Evolutionary conservation across 2,888 invertebrate genomes (phyloP).

Genomic region (Atherix ibis): DNA sequence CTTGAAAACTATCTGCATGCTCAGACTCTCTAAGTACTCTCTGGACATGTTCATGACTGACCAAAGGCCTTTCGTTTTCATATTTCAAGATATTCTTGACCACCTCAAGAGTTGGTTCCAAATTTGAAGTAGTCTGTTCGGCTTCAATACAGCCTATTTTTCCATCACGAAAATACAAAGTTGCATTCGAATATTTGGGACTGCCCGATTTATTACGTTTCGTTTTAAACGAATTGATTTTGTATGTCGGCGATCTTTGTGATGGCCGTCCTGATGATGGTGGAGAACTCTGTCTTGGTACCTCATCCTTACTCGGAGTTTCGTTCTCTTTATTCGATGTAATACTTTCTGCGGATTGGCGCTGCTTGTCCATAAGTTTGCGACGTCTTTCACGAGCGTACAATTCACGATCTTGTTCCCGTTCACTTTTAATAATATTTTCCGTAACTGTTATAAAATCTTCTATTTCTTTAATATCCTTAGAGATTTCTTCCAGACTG

Average conservation of each 20-base stretch:
- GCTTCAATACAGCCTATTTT: slow-evolving; percentile 31
- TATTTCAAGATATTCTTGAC: slow-evolving; percentile 30
- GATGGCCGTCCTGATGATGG: slow-evolving; percentile 14
- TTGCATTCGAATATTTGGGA: slow-evolving; percentile 26
- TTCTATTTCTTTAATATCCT: slow-evolving; percentile 31
- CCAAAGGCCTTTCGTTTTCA: slow-evolving; percentile 29
- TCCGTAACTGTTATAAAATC: slow-evolving; percentile 31
- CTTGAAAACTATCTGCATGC: not conserved
- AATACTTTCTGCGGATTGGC: slow-evolving; percentile 9
- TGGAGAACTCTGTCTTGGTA: slow-evolving; percentile 6
- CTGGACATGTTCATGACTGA: slow-evolving; percentile 28
- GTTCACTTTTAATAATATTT: slow-evolving; percentile 24
- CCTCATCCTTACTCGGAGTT: slow-evolving; percentile 6
- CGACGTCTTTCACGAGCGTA: slow-evolving; percentile 15
- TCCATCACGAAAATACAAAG: slow-evolving; percentile 30
- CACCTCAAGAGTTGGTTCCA: slow-evolving; percentile 30
- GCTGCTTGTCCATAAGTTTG: slow-evolving; percentile 11
- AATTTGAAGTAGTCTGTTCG: slow-evolving; percentile 23
- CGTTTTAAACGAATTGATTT: slow-evolving; percentile 29
- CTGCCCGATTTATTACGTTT: slow-evolving; percentile 16
- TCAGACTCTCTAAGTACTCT: slow-evolving; percentile 17
- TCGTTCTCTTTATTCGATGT: slow-evolving; percentile 8
- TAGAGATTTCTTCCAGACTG: slow-evolving; percentile 32
- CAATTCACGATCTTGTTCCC: slow-evolving; percentile 21
- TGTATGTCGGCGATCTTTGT: slow-evolving; percentile 20